Percentiles rank a stretch among this genome's conserved stretches.
Conservation (phyloP, 1,140 invertebrate genomes). For the Drosophila orosa region DNA sequence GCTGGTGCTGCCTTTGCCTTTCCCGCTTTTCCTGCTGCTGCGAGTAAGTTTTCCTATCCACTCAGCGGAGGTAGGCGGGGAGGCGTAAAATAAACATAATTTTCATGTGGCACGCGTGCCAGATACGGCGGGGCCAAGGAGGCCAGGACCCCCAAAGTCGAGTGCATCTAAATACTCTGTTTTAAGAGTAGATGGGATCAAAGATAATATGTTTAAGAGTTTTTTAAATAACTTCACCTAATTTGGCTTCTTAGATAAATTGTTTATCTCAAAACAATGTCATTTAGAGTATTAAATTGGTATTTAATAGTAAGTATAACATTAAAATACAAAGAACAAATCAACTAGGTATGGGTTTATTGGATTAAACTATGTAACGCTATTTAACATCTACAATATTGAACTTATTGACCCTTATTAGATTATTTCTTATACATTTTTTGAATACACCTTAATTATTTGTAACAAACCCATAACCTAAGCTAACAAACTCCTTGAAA, state of each 20-base stretch:
- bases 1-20: conserved; percentile 19
- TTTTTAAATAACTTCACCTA: neutral
- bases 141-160: conserved; percentile 28
- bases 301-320: neutral
- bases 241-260: too few relatives aligned
- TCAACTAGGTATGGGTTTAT: neutral
- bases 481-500: neutral
- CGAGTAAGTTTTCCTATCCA: conserved; percentile 19
- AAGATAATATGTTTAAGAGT: neutral
- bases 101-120: conserved; percentile 73
- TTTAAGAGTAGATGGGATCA: neutral
- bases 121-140: conserved; percentile 21
- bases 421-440: too few relatives aligned
- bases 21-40: conserved; percentile 18
- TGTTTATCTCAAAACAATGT: neutral
- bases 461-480: neutral
- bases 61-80: conserved; percentile 1
- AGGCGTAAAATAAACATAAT: conserved; percentile 73
- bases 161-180: conserved; percentile 27
- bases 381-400: neutral
- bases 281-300: neutral
- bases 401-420: neutral
- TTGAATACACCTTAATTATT: neutral
- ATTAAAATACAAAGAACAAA: neutral
- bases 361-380: neutral